Evolutionary conservation across 92 coral and sea anemone species (phyloP).

Genomic region (Siderastrea radians): DNA sequence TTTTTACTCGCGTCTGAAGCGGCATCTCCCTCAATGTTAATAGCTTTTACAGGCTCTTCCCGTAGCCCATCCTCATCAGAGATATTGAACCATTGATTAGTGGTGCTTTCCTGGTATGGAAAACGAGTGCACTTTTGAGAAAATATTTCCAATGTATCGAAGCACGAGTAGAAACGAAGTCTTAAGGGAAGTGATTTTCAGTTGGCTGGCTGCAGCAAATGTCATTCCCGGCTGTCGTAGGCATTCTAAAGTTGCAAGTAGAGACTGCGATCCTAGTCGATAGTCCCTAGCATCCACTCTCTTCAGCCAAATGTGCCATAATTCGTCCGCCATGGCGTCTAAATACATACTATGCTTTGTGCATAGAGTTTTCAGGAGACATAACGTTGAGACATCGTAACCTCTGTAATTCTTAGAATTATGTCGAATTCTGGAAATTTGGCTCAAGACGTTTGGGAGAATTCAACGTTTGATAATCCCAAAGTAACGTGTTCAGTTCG

Average conservation of each 20-base stretch:
- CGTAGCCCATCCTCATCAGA: neutral
- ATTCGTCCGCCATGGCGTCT: neutral
- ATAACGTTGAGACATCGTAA: neutral
- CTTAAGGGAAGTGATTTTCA: neutral
- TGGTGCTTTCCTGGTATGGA: neutral
- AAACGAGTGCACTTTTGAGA: neutral
- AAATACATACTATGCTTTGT: neutral
- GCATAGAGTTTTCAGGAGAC: neutral
- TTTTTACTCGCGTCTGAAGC: neutral
- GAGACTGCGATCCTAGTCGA: neutral
- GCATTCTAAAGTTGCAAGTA: neutral
- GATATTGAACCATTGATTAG: neutral
- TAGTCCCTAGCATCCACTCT: neutral
- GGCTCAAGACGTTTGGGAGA: neutral
- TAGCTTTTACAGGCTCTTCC: neutral
- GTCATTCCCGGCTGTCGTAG: neutral
- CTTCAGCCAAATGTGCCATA: neutral
- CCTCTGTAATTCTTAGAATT: slow-evolving; percentile 1
- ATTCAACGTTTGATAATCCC: neutral
- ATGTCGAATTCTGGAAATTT: slow-evolving; percentile 7
- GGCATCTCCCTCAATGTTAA: neutral
- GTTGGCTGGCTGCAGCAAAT: neutral
- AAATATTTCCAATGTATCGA: neutral
- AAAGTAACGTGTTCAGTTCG: neutral
- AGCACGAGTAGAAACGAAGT: neutral